These are phyloP conservation scores for Drosophila tristis DNA, from an alignment of 1,140 invertebrate species.

Conservation along the genomic window DNA sequence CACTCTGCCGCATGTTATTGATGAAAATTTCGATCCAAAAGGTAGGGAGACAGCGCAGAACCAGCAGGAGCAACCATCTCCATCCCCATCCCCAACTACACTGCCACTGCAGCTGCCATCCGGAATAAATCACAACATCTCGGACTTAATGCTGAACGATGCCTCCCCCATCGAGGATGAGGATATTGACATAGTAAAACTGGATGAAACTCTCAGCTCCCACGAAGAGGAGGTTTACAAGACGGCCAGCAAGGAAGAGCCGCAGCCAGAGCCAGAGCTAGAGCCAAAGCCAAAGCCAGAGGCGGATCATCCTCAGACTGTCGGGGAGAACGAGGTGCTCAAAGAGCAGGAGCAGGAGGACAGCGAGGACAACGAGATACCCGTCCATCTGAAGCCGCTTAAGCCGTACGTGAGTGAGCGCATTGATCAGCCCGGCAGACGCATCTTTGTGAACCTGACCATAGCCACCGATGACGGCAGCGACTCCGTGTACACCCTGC, in stretches of 20 bases:
- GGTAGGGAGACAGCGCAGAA: neutral
- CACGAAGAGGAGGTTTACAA: slow-evolving; percentile 64
- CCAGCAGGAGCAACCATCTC: neutral
- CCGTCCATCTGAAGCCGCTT: slow-evolving; percentile 35
- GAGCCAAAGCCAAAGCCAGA: neutral
- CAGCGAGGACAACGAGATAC: slow-evolving; percentile 6
- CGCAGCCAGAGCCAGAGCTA: neutral
- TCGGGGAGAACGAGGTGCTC: slow-evolving; percentile 66
- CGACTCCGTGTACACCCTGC: slow-evolving; percentile 79
- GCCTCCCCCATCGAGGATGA: slow-evolving; percentile 44
- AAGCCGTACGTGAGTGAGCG: slow-evolving; percentile 72
- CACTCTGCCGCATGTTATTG: slow-evolving; percentile 1
- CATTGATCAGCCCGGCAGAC: slow-evolving; percentile 61
- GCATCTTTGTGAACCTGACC: slow-evolving; percentile 79
- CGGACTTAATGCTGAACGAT: slow-evolving; percentile 77
- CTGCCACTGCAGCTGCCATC: neutral
- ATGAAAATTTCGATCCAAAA: slow-evolving; percentile 15
- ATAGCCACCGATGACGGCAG: slow-evolving; percentile 79
- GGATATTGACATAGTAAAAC: slow-evolving; percentile 79
- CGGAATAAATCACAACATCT: neutral
- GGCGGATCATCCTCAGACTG: neutral
- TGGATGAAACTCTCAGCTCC: slow-evolving; percentile 51
- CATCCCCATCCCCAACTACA: neutral
- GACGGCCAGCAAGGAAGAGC: slow-evolving; percentile 22
- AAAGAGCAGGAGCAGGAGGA: slow-evolving; percentile 25